phyloP scores from a whole-genome alignment of 2,888 invertebrate genomes.

The Lasioglossum oenotherae region DNA sequence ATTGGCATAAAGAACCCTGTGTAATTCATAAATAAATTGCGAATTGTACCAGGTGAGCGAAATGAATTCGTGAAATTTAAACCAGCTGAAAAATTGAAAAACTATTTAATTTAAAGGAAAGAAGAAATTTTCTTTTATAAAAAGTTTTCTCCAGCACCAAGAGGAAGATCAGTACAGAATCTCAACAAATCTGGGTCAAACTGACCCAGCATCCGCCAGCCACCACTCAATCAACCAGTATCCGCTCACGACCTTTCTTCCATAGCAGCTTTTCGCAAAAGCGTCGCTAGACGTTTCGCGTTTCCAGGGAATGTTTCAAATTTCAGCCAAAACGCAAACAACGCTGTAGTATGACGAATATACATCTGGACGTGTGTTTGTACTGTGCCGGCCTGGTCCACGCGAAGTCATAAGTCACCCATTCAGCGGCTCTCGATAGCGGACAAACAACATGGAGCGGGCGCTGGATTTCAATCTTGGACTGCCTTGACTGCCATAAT shows the following conservation, averaged over 20 bases:
- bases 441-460: constrained; percentile 48
- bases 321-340: constrained; percentile 65
- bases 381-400: constrained; percentile 44
- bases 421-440: constrained; percentile 51
- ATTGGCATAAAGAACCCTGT: not conserved
- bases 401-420: constrained; percentile 65
- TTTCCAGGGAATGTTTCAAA: constrained; percentile 52
- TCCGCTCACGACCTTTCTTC: not conserved
- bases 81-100: not conserved
- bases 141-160: not conserved
- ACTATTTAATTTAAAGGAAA: not conserved
- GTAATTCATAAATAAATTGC: not conserved
- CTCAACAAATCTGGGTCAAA: not conserved
- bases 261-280: too few relatives aligned
- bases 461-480: constrained; percentile 42
- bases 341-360: constrained; percentile 49
- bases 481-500: constrained; percentile 1
- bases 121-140: not conserved
- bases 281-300: not conserved
- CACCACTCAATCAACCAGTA: not conserved
- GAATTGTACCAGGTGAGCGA: not conserved
- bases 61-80: not conserved
- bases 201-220: not conserved
- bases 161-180: not conserved
- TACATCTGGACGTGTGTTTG: constrained; percentile 58